Conservation (phyloP, 2,888 invertebrate genomes). For the Nebria brevicollis region DNA sequence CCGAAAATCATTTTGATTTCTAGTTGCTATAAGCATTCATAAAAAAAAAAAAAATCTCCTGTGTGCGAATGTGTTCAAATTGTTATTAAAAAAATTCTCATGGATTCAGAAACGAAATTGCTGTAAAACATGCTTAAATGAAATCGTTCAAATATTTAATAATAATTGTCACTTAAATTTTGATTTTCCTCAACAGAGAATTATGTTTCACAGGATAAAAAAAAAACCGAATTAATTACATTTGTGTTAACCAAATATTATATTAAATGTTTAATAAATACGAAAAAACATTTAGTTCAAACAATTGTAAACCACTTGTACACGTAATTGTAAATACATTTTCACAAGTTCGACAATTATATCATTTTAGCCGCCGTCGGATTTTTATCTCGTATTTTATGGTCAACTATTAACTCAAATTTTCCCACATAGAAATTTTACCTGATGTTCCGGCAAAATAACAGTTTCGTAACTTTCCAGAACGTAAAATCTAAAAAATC, state of each 20-base stretch:
- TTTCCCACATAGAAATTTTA: constrained; percentile 3
- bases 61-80: constrained; percentile 37
- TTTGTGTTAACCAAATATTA: background rate
- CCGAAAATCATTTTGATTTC: constrained; percentile 20
- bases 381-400: background rate
- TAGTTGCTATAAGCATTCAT: constrained; percentile 30
- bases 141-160: constrained; percentile 30
- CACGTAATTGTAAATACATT: background rate
- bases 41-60: background rate
- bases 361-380: background rate
- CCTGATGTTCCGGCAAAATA: constrained; percentile 15
- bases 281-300: constrained; percentile 1
- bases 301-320: background rate
- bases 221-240: background rate
- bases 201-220: constrained; percentile 1
- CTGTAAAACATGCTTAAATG: constrained; percentile 17
- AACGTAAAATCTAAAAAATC: constrained; percentile 24
- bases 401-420: background rate
- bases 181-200: background rate
- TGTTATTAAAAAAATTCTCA: constrained; percentile 29
- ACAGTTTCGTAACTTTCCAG: constrained; percentile 2
- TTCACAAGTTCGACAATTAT: background rate
- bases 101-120: constrained; percentile 18
- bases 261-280: constrained; percentile 5
- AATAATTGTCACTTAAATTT: background rate